Conservation (phyloP, 2,113 vertebrate species). For the Rhinopomastus cyanomelas region DNA sequence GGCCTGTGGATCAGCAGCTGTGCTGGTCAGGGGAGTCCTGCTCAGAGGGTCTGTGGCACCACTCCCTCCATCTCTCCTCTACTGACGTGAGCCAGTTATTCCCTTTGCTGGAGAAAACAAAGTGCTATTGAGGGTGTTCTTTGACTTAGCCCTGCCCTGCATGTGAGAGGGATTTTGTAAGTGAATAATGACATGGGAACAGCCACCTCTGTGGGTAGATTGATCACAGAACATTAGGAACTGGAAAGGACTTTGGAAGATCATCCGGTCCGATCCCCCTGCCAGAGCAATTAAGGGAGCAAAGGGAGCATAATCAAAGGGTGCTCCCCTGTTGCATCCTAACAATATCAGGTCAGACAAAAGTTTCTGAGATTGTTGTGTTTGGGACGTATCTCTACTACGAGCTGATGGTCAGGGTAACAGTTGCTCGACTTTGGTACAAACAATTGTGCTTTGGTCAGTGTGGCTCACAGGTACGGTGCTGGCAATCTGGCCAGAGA, state of each 20-base stretch:
- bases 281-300: not conserved
- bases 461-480: rapidly evolving
- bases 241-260: no score
- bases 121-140: not conserved
- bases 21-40: not conserved
- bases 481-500: not conserved
- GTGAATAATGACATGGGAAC: not conserved
- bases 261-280: no score
- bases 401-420: not conserved
- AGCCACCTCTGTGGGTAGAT: not conserved
- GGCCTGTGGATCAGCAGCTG: not conserved
- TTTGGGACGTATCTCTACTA: not conserved
- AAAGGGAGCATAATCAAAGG: not conserved
- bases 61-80: not conserved
- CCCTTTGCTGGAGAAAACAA: not conserved
- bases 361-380: not conserved
- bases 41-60: rapidly evolving
- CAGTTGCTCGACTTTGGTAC: not conserved
- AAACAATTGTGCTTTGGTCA: not conserved
- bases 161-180: not conserved
- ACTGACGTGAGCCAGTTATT: not conserved
- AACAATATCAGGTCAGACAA: not conserved
- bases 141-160: not conserved
- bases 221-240: no score
- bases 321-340: not conserved